Percentiles rank a stretch among this genome's conserved stretches.
These are phyloP conservation scores for Rhynchonema sp. DNA, from an alignment of 2,888 invertebrate genomes.

Conservation along the genomic window DNA sequence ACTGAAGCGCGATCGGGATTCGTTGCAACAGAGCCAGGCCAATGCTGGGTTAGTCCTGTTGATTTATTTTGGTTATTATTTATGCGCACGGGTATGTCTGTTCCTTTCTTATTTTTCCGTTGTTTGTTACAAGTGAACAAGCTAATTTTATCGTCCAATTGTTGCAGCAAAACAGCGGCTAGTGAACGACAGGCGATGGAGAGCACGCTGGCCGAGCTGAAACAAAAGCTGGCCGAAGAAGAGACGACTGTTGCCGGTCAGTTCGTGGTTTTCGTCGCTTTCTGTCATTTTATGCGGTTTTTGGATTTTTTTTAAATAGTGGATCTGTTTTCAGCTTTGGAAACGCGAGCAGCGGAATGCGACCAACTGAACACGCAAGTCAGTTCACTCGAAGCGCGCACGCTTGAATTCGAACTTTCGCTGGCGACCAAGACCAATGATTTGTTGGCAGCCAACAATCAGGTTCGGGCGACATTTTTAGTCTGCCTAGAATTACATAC, in stretches of 20 bases:
- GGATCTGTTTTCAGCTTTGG: constrained; percentile 4
- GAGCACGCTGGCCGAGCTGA: neutral
- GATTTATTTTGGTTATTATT: too few species aligned
- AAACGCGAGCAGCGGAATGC: constrained; percentile 13
- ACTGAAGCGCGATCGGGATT: neutral
- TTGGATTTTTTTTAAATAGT: too few species aligned
- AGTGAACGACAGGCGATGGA: neutral
- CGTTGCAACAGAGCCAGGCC: neutral
- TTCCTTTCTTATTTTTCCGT: too few species aligned
- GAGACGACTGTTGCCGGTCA: neutral
- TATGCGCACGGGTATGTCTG: too few species aligned
- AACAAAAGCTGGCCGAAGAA: neutral
- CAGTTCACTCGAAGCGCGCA: neutral
- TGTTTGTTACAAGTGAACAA: too few species aligned
- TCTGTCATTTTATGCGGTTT: neutral
- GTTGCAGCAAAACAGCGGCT: neutral
- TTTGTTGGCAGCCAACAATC: neutral
- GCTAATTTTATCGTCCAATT: too few species aligned
- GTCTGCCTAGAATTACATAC: too few species aligned
- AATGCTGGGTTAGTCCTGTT: neutral
- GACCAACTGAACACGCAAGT: constrained; percentile 9
- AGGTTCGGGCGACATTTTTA: too few species aligned
- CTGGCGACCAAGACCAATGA: too few species aligned
- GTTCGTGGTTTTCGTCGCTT: too few species aligned
- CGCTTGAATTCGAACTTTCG: neutral